phyloP scores from a whole-genome alignment of 2,797 vertebrate species.

The Enteromius anoplus region DNA sequence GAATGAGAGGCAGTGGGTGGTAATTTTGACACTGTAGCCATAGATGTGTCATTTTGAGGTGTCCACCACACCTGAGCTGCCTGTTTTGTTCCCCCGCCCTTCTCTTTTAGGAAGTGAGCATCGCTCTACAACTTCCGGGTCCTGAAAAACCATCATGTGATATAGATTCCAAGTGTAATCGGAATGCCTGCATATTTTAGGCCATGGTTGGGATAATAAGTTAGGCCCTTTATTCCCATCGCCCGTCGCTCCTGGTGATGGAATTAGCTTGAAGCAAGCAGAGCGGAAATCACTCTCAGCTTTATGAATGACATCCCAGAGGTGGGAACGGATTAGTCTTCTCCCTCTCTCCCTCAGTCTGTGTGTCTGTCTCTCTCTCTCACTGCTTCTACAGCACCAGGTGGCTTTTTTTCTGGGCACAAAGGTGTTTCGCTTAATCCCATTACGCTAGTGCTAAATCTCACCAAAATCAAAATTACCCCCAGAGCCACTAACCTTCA shows the following conservation, averaged over 20 bases:
- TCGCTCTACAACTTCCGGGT: background rate
- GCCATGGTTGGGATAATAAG: conserved; percentile 56
- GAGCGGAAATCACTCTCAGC: conserved; percentile 81
- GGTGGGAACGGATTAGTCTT: conserved; percentile 89
- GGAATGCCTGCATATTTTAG: conserved; percentile 40
- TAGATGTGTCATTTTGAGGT: conserved; percentile 39
- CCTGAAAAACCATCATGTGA: conserved; percentile 48
- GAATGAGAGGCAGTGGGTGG: conserved; percentile 24
- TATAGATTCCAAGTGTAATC: conserved; percentile 32
- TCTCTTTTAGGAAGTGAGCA: conserved; percentile 8
- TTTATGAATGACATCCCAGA: conserved; percentile 89
- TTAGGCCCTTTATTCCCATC: conserved; percentile 67
- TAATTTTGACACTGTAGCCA: conserved; percentile 57
- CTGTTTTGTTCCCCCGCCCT: background rate
- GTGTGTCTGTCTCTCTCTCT: conserved; percentile 41
- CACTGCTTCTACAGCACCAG: conserved; percentile 79
- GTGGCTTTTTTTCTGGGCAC: conserved; percentile 82
- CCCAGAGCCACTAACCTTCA: conserved; percentile 70
- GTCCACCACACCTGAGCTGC: conserved; percentile 41
- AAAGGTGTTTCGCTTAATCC: conserved; percentile 93
- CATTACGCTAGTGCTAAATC: conserved; percentile 90
- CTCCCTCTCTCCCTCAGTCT: conserved; percentile 51
- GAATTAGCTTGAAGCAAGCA: conserved; percentile 87
- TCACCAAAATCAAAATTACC: conserved; percentile 89
- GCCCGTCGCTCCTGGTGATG: conserved; percentile 74